Conservation (phyloP, 2,888 invertebrate species). For the Unio delphinus region DNA sequence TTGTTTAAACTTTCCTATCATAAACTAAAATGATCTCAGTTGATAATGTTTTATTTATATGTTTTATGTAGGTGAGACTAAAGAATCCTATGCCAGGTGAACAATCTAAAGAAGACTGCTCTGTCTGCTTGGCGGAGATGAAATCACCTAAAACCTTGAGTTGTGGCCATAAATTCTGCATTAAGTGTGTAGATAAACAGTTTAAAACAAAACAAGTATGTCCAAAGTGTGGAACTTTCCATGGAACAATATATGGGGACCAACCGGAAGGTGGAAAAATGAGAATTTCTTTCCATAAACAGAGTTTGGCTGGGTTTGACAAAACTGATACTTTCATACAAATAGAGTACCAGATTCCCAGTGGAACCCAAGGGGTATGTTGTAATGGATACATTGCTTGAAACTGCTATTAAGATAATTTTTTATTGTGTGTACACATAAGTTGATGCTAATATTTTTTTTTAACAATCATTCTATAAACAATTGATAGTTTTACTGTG, state of each 20-base stretch:
- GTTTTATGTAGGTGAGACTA: no score
- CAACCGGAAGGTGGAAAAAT: conserved; percentile 36
- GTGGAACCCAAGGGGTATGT: conserved; percentile 49
- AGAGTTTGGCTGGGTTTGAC: conserved; percentile 24
- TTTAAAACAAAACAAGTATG: conserved; percentile 32
- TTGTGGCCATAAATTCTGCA: conserved; percentile 35
- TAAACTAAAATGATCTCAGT: no score
- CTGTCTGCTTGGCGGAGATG: conserved; percentile 28
- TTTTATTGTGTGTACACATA: no score
- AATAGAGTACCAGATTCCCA: conserved; percentile 41
- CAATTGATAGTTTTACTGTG: no score
- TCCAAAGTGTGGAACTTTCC: conserved; percentile 72
- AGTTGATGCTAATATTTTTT: no score
- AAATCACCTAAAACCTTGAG: conserved; percentile 16
- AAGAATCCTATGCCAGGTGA: no score
- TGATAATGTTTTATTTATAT: no score
- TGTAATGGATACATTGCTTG: no score
- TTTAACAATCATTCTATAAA: no score
- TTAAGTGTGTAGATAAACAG: conserved; percentile 20
- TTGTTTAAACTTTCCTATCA: no score
- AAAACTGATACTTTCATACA: conserved; percentile 20
- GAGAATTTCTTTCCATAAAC: neutral
- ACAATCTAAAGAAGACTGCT: conserved; percentile 12
- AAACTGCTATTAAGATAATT: no score
- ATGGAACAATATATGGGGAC: conserved; percentile 27